Base-by-base conservation (phyloP, 2,113 vertebrate species). In the Paraplagusia blochii region DNA sequence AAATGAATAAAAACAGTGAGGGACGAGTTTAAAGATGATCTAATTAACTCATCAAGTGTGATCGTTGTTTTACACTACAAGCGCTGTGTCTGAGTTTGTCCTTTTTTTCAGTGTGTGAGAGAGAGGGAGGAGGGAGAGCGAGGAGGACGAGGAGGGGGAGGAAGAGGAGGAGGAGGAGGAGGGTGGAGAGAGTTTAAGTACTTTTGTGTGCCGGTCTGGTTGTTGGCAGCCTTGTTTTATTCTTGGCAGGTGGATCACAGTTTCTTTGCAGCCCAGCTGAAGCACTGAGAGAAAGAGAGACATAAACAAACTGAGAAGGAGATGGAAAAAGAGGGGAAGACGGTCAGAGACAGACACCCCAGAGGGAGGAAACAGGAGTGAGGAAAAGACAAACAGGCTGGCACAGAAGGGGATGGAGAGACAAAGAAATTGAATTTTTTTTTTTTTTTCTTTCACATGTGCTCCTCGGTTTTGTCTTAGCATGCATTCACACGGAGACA, bases 181-280 rank as follows among this genome's bases (percentile, higher is more conserved):
- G 43, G 66, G 55, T 75, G 57, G 17, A 35, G 55, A 63, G 81
- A 69, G 57, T 83, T 58, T 60, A 44, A 63, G 65, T 69, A 12
- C 69, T 69, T 79, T 86, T 85, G 78, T 87, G 73, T 33, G 53
- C 76, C 76, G 79, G 72, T 82, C 79, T 61, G 73, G 76, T 63
- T 81, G 75, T 74, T 88, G 85, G 84, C 84, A 87, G 63, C 3
- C 15, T 63, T 10, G 72, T 77, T 86, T 82, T 83, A 88, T 79
- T 84, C 70, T 86, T 89, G 85, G 85, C 85, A 86, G 84, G 81
- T 85, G 86, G 85, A 85, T 85, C 80, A 84, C 83, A 88, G 85
- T 81, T 74, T 76, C 77, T 79, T 29, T 66, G 79, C 69, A 61
- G 71, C 76, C 69, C 75, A 81, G 81, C 75, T 84, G 72, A 85